Evolutionary conservation across 2,888 invertebrate genomes (phyloP).

Genomic region (Papilio demoleus): DNA sequence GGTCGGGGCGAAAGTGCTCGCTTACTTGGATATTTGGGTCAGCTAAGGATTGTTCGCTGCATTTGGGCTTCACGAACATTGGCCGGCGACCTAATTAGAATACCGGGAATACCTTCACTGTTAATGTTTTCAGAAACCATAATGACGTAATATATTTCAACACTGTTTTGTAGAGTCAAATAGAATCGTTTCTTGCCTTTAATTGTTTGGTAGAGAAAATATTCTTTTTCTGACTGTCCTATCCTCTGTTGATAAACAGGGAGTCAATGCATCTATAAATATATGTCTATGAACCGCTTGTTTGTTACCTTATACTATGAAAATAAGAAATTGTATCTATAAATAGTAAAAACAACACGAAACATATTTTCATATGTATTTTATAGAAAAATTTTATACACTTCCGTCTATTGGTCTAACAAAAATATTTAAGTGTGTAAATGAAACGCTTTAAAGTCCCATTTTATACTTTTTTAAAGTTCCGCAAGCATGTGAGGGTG

Average conservation of each 20-base stretch:
- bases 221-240: no score
- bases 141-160: not conserved
- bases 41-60: conserved; percentile 32
- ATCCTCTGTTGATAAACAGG: no score
- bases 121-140: conserved; percentile 3
- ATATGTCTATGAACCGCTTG: no score
- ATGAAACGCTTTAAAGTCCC: conserved; percentile 71
- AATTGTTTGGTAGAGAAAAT: no score
- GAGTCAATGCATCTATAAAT: no score
- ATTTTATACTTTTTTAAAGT: conserved; percentile 73
- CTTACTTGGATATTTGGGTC: conserved; percentile 40
- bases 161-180: not conserved
- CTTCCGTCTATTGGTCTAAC: conserved; percentile 60
- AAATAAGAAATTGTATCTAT: no score
- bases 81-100: conserved; percentile 38
- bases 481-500: conserved; percentile 79
- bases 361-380: conserved; percentile 50
- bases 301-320: no score
- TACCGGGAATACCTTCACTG: conserved; percentile 25
- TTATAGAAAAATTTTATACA: no score
- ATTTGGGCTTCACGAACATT: conserved; percentile 21
- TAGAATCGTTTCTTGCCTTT: not conserved
- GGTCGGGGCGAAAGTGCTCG: conserved; percentile 41
- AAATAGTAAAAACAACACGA: no score
- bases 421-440: conserved; percentile 68